Evolutionary conservation across 2,797 vertebrate genomes (phyloP).

Genomic region (Okamejei kenojei): DNA sequence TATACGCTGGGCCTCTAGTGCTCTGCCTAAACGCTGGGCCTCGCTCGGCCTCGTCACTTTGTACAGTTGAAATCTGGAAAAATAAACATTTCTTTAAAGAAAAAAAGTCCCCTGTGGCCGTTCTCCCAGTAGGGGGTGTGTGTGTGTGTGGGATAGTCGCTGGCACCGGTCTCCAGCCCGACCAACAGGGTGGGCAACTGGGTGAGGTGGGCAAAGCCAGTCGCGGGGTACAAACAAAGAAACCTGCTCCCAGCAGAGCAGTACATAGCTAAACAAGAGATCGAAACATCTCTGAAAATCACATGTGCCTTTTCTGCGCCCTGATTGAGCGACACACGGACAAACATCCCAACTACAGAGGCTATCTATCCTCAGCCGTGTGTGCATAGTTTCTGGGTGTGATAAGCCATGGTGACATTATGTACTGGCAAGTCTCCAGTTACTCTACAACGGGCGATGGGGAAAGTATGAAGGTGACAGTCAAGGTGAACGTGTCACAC

Average conservation of each 20-base stretch:
- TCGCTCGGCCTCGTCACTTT: neutral
- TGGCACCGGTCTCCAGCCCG: neutral
- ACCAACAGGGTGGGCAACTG: neutral
- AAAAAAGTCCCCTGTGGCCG: neutral
- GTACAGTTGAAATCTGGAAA: slow-evolving; percentile 32
- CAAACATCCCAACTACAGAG: too few species aligned
- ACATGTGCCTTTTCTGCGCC: too few species aligned
- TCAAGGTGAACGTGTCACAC: neutral
- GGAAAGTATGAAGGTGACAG: neutral
- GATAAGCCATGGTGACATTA: neutral
- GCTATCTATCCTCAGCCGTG: neutral
- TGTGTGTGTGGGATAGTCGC: neutral
- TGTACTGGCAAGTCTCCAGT: neutral
- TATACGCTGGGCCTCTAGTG: too few species aligned
- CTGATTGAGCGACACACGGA: neutral
- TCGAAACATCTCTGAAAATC: neutral
- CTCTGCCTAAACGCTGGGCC: neutral
- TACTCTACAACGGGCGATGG: neutral
- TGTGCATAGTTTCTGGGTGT: neutral
- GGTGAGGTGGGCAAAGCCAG: neutral
- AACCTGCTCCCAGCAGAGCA: neutral
- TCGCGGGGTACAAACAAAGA: neutral
- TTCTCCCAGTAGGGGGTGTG: neutral
- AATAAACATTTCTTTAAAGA: slow-evolving; percentile 22
- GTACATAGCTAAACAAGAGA: neutral